Conservation (phyloP, 2,888 invertebrate genomes). For the Copidosoma aretas region DNA sequence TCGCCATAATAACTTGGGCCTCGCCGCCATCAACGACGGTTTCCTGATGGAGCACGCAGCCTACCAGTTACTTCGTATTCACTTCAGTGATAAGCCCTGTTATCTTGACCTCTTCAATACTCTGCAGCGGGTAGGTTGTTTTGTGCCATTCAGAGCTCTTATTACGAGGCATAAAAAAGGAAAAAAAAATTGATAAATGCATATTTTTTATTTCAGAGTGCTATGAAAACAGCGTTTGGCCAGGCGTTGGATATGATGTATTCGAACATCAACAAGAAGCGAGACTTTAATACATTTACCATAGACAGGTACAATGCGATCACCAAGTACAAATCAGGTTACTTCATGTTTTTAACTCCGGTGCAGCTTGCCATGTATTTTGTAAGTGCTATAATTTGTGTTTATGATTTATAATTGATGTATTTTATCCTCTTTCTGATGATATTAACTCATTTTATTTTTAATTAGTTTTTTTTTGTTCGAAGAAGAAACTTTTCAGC, state of each 20-base stretch:
- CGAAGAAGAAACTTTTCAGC: too few species aligned
- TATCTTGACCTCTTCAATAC: slow-evolving; percentile 82
- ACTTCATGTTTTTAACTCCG: slow-evolving; percentile 93
- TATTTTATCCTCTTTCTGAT: too few species aligned
- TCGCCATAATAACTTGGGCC: slow-evolving; percentile 78
- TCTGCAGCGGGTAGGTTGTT: slow-evolving; percentile 78
- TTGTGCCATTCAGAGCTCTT: too few species aligned
- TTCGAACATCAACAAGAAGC: slow-evolving; percentile 68
- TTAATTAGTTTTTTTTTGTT: too few species aligned
- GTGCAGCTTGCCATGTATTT: slow-evolving; percentile 87
- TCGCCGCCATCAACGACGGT: slow-evolving; percentile 85
- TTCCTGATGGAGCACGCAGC: slow-evolving; percentile 80
- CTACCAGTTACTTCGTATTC: slow-evolving; percentile 78
- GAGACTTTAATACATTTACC: slow-evolving; percentile 75
- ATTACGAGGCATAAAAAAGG: too few species aligned
- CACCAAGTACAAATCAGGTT: slow-evolving; percentile 90
- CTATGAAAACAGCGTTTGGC: slow-evolving; percentile 78
- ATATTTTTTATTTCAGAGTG: too few species aligned
- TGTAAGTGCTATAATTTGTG: too few species aligned
- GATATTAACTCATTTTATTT: too few species aligned
- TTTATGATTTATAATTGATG: too few species aligned
- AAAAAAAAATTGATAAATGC: too few species aligned
- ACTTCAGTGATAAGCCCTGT: slow-evolving; percentile 78
- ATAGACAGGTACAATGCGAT: slow-evolving; percentile 88
- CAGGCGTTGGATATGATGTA: slow-evolving; percentile 82